Evolutionary conservation across 2,888 invertebrate species (phyloP).

Genomic region (Nomada hirtipes): DNA sequence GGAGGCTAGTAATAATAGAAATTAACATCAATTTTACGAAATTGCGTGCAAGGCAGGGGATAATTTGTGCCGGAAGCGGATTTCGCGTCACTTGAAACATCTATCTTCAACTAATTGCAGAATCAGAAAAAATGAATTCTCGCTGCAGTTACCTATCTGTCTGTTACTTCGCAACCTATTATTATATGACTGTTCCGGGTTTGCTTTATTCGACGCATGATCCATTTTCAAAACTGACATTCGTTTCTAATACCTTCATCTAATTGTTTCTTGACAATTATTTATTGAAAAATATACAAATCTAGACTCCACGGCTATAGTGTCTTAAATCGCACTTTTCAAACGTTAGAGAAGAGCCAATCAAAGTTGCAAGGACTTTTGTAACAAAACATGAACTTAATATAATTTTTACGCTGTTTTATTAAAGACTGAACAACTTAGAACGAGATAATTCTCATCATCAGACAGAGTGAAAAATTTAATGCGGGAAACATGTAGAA

Average conservation of each 20-base stretch:
- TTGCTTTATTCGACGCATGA: neutral
- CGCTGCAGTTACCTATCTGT: constrained; percentile 8
- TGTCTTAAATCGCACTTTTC: too few relatives aligned
- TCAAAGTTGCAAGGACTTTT: too few relatives aligned
- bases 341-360: too few relatives aligned
- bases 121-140: neutral
- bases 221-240: neutral
- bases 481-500: too few relatives aligned
- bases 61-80: constrained; percentile 7
- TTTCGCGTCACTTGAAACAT: constrained; percentile 13
- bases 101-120: neutral
- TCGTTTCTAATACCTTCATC: neutral
- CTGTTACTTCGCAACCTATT: constrained; percentile 5
- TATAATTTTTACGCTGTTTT: too few relatives aligned
- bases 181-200: constrained; percentile 15
- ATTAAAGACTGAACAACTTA: too few relatives aligned
- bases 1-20: constrained; percentile 8
- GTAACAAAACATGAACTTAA: too few relatives aligned
- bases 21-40: constrained; percentile 23
- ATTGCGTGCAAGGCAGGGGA: constrained; percentile 1
- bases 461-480: too few relatives aligned
- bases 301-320: neutral
- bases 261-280: neutral
- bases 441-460: too few relatives aligned
- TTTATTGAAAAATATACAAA: neutral